phyloP scores from a whole-genome alignment of 92 coral and sea anemone genomes.

The Parazoanthus swiftii region DNA sequence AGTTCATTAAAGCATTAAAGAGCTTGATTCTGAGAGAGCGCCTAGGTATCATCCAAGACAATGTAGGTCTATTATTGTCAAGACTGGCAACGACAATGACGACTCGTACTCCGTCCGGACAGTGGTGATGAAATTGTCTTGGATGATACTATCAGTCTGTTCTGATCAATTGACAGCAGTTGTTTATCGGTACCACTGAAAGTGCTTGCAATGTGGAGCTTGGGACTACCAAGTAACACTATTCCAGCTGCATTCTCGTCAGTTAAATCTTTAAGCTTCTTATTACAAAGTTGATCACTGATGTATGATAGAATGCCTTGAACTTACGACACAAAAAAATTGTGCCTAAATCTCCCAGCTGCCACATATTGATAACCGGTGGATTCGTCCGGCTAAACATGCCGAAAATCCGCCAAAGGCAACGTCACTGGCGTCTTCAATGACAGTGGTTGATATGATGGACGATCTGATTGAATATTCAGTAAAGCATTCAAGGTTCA shows the following conservation, averaged over 20 bases:
- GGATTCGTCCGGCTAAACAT: neutral
- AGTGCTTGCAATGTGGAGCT: conserved; percentile 26
- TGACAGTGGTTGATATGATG: too few relatives aligned
- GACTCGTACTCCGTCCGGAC: too few relatives aligned
- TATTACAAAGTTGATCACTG: neutral
- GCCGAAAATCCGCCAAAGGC: conserved; percentile 51
- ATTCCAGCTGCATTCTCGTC: conserved; percentile 67
- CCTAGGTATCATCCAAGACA: too few relatives aligned
- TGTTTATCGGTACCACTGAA: conserved; percentile 50
- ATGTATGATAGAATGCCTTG: conserved; percentile 40
- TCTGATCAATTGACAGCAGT: neutral
- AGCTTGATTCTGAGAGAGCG: too few relatives aligned
- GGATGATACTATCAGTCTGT: too few relatives aligned
- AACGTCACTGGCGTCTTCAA: conserved; percentile 13
- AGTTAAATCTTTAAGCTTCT: conserved; percentile 35
- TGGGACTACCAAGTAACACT: conserved; percentile 58
- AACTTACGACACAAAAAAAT: conserved; percentile 55
- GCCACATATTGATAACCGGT: conserved; percentile 42
- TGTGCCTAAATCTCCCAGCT: conserved; percentile 1
- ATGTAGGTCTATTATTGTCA: too few relatives aligned
- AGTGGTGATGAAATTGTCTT: too few relatives aligned
- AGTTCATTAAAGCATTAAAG: too few relatives aligned
- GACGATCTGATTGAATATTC: too few relatives aligned
- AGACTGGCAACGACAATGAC: too few relatives aligned
- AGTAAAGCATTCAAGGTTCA: too few relatives aligned